Base-by-base conservation (phyloP, 2,113 vertebrate genomes). In the Vulpes vulpes region DNA sequence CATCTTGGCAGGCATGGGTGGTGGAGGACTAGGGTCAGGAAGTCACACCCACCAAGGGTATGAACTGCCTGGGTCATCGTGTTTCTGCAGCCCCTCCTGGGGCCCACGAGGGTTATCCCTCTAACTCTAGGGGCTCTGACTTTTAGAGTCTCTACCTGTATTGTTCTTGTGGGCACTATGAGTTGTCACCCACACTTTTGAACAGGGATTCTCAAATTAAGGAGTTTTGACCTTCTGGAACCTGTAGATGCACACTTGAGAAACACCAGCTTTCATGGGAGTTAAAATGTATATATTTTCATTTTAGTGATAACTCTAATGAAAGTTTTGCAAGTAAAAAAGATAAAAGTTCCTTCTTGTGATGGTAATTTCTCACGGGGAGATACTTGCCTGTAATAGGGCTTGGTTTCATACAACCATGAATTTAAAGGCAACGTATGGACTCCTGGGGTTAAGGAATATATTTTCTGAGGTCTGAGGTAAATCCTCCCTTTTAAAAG, bases 21-120 rank as follows among this genome's bases (percentile, higher is more conserved):
- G 16, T 6, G 10, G 8, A 23, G 9, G 30, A 6, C 8, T 1
- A 3, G 5, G 11, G 4, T 23, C 6, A 12, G 10, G 14, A 51
- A 27, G 43, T 74, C 5, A 8, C 1, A 11, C 14, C 57, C 23
- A 14, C 38, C 1, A 15, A 60, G 19, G 22, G 23, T 16, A 2
- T 9, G 10, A 60, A 11, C 16, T 35, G 7, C 62, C 27, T 17
- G 71, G 55, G 3, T 65, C 20, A 7, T 11, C 1, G 19, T 4
- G 12, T 3, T 35, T 32, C 49, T 35, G 7, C 0, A 1, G 49
- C 9, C 5, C 15, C 23, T 9, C 10, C 53, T 6, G 9, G 51
- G 51, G 17, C 7, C n/a, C 35, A 2, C 0, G 5, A 1, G 25
- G n/a, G 30, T 9, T 15, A 7, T 23, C n/a, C 0, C 1, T 53